Conservation (phyloP, 2,888 invertebrate species). For the Heterodera filipjevi region DNA sequence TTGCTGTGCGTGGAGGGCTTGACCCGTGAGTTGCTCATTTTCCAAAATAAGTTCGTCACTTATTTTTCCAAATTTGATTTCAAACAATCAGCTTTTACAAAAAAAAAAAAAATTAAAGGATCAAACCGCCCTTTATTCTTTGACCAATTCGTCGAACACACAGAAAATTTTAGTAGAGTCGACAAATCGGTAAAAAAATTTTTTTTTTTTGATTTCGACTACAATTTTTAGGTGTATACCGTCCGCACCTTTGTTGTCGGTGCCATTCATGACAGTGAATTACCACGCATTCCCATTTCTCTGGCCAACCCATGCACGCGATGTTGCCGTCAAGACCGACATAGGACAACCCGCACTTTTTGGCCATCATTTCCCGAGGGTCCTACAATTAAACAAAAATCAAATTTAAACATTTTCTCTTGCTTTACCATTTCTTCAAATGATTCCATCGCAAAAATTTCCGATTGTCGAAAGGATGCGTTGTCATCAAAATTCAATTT, state of each 20-base stretch:
- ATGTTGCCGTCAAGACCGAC: constrained; percentile 97
- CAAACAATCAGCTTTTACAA: no score
- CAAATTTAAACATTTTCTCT: background rate
- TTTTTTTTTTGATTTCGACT: no score
- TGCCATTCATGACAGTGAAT: no score
- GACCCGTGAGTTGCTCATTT: constrained; percentile 81
- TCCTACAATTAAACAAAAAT: constrained; percentile 72
- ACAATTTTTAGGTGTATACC: constrained; percentile 44
- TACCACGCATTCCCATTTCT: no score
- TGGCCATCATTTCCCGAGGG: constrained; percentile 90
- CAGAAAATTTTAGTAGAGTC: constrained; percentile 35
- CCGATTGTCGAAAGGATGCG: constrained; percentile 83
- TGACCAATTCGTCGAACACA: constrained; percentile 23
- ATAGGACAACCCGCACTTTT: constrained; percentile 87
- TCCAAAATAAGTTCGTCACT: constrained; percentile 80
- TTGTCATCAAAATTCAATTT: constrained; percentile 99
- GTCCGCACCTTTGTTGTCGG: constrained; percentile 79
- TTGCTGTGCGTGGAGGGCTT: constrained; percentile 92
- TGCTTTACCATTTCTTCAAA: constrained; percentile 72
- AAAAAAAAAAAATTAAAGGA: no score
- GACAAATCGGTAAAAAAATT: constrained; percentile 5
- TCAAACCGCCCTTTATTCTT: constrained; percentile 42
- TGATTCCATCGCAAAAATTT: constrained; percentile 87
- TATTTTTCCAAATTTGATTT: no score
- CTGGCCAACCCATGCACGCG: constrained; percentile 83